phyloP scores from a whole-genome alignment of 2,888 invertebrate genomes.

The Scaeva pyrastri region DNA sequence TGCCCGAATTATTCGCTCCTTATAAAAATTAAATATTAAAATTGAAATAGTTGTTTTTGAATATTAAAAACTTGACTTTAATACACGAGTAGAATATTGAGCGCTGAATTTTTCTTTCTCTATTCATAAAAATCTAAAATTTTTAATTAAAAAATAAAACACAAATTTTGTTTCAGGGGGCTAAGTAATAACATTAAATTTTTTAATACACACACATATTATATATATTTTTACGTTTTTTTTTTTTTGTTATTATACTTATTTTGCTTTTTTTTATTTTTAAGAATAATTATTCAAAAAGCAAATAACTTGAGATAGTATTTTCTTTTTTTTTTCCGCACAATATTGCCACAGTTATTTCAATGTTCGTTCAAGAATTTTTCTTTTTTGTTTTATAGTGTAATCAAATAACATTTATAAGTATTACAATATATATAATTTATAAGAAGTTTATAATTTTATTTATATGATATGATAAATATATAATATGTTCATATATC shows the following conservation, averaged over 20 bases:
- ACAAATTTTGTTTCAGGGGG: slow-evolving; percentile 60
- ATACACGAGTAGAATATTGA: no score
- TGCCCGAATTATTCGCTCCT: no score
- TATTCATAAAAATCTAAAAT: background rate
- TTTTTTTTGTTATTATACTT: slow-evolving; percentile 38
- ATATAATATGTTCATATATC: slow-evolving; percentile 52
- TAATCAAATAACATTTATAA: slow-evolving; percentile 58
- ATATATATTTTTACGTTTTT: slow-evolving; percentile 70
- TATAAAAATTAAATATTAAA: no score
- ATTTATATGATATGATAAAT: slow-evolving; percentile 72
- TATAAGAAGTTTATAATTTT: slow-evolving; percentile 42
- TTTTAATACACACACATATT: slow-evolving; percentile 76
- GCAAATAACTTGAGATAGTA: slow-evolving; percentile 68
- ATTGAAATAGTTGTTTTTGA: no score
- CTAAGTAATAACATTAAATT: slow-evolving; percentile 74
- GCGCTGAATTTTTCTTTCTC: no score
- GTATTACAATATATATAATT: slow-evolving; percentile 43
- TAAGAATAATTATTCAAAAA: slow-evolving; percentile 42
- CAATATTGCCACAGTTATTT: slow-evolving; percentile 60
- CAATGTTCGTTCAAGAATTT: slow-evolving; percentile 61
- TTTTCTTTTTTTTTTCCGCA: slow-evolving; percentile 50
- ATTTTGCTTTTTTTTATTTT: slow-evolving; percentile 42
- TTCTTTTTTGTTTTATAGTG: slow-evolving; percentile 1
- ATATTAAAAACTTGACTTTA: no score
- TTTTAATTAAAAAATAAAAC: slow-evolving; percentile 71